These are phyloP conservation scores for Phalera bucephala DNA, from an alignment of 2,888 invertebrate species.

Conservation along the genomic window DNA sequence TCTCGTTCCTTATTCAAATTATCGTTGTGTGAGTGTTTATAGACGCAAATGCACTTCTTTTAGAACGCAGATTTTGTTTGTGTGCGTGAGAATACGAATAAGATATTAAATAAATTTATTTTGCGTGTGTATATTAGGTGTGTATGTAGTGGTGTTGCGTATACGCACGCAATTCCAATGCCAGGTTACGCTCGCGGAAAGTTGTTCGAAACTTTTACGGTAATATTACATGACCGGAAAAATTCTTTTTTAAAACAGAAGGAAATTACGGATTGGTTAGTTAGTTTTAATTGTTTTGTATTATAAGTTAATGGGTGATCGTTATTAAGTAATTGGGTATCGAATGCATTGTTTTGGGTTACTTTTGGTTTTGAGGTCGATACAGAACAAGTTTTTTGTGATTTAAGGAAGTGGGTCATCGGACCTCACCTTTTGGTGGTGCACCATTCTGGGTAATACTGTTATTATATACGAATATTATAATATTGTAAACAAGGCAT, in stretches of 20 bases:
- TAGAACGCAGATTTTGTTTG: constrained; percentile 12
- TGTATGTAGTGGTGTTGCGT: constrained; percentile 69
- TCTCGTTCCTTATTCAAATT: constrained; percentile 10
- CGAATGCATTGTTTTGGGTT: neutral
- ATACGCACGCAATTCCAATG: constrained; percentile 80
- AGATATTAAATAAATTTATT: constrained; percentile 10
- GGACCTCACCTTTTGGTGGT: neutral
- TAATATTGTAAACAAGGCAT: too few species aligned
- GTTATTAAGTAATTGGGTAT: neutral
- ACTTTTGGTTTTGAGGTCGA: too few species aligned
- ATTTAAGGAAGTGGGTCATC: neutral
- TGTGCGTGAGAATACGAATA: constrained; percentile 4
- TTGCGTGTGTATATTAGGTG: constrained; percentile 18
- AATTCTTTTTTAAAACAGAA: constrained; percentile 48
- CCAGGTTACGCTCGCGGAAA: constrained; percentile 72
- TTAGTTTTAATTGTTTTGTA: constrained; percentile 19
- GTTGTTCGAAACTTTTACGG: constrained; percentile 59
- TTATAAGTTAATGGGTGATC: constrained; percentile 10
- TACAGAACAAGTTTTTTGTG: constrained; percentile 3
- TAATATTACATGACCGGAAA: constrained; percentile 76
- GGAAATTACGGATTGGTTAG: constrained; percentile 22
- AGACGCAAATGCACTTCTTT: constrained; percentile 16
- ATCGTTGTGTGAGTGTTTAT: constrained; percentile 39
- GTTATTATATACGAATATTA: too few species aligned
- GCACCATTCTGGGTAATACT: neutral